phyloP scores from a whole-genome alignment of 2,113 vertebrate genomes.

The Brachypodius melanocephalos region DNA sequence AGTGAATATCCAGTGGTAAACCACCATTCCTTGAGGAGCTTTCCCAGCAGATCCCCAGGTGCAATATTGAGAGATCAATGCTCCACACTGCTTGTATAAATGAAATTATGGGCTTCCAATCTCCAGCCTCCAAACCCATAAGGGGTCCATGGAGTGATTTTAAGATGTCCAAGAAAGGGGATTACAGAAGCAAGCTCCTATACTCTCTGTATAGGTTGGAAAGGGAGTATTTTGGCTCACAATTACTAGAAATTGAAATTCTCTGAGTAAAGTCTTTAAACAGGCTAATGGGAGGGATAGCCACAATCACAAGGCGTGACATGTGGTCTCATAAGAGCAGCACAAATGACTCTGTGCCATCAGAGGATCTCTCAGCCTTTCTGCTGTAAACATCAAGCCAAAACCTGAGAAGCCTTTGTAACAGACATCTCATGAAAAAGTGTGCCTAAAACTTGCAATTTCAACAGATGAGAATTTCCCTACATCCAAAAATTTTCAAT shows the following conservation, averaged over 20 bases:
- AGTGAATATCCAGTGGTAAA: neutral
- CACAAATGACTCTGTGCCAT: fast-evolving
- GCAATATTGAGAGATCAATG: fast-evolving
- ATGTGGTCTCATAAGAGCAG: neutral
- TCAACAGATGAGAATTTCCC: neutral
- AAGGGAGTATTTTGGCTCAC: neutral
- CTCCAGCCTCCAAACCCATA: neutral
- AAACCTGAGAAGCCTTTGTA: neutral
- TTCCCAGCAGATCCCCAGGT: neutral
- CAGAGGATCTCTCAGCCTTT: neutral
- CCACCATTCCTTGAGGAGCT: neutral
- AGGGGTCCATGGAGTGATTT: neutral
- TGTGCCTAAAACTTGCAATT: neutral
- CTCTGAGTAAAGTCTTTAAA: neutral
- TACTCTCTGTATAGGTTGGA: neutral
- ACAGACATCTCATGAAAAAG: neutral
- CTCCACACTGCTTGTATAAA: neutral
- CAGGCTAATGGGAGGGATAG: neutral
- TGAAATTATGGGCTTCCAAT: neutral
- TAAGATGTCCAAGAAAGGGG: neutral
- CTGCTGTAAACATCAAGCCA: neutral
- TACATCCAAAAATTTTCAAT: neutral
- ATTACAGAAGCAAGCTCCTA: neutral
- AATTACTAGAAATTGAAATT: neutral
- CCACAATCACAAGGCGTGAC: neutral